Evolutionary conservation across 2,888 invertebrate species (phyloP).

Genomic region (Hirtodrosophila cameraria): DNA sequence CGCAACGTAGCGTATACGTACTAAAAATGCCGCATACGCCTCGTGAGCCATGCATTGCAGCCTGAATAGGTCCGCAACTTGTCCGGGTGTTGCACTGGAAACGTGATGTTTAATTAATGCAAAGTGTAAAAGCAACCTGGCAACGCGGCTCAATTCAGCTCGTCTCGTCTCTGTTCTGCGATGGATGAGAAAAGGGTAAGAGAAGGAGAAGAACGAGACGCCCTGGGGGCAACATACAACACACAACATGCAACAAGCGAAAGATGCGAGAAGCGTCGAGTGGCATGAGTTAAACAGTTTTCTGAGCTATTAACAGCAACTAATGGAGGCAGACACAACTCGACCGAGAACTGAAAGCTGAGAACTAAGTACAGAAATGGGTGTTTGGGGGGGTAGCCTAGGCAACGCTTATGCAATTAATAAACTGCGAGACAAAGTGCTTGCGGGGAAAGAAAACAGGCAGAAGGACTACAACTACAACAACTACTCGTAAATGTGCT

Average conservation of each 20-base stretch:
- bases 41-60: constrained; percentile 14
- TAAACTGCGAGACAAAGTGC: constrained; percentile 42
- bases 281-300: constrained; percentile 67
- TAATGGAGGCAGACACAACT: constrained; percentile 66
- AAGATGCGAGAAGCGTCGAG: constrained; percentile 46
- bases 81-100: constrained; percentile 77
- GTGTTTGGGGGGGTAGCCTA: background rate
- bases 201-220: background rate
- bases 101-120: constrained; percentile 82
- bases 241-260: constrained; percentile 28
- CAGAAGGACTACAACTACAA: background rate
- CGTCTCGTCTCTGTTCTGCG: background rate
- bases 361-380: constrained; percentile 1
- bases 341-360: background rate
- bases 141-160: constrained; percentile 7
- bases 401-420: constrained; percentile 67
- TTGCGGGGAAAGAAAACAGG: background rate
- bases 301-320: constrained; percentile 64
- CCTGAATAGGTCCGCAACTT: constrained; percentile 61
- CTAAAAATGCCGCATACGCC: constrained; percentile 41
- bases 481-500: constrained; percentile 12
- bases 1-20: constrained; percentile 54
- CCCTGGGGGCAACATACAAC: constrained; percentile 13
- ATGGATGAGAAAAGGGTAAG: background rate
- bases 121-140: constrained; percentile 52